Base-by-base conservation (phyloP, 2,888 invertebrate genomes). In the Imbricaverruca yamaguchii region DNA sequence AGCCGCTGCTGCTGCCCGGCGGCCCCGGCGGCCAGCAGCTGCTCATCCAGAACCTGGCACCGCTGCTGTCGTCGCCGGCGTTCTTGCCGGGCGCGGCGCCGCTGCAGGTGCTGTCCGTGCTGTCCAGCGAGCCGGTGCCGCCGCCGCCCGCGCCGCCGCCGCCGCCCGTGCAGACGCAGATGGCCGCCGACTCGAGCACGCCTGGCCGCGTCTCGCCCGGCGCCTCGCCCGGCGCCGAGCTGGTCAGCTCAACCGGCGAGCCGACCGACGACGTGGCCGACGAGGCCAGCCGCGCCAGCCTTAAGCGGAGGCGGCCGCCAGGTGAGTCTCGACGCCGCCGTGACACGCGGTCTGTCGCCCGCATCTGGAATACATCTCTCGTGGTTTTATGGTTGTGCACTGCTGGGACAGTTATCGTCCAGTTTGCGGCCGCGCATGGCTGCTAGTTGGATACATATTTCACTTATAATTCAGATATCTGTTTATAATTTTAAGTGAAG, bases 81-180 rank as follows among this genome's bases (percentile, higher is more conserved):
- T 12, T 92, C 92, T 0, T 92, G 91, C 86, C 83, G 56, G 82
- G 56, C 69, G 63, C 91, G 6, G 92, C 92, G 7, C 91, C 93
- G 89, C 89, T 93, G 85, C 93, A 93, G 87, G 92, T 93, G 1
- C 87, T 93, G 80, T 93, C 93, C 82, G 91, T 93, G 1, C 93
- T 74, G 21, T 10, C 53, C 55, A 8, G 92, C 92, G 15, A 59
- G 59, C 93, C 93, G 59, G 82, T 81, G 78, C 91, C 92, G 0
- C n/a, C n/a, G n/a, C 91, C 93, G 81, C 92, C 93, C 0, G 9
- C 55, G 53, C 15, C 69, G 9, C 69, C 69, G 39, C 7, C 53
- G 39, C 21, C 18, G 55, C 9, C 53, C 21, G 55, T 39, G 55
- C 74, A 74, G 74, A 74, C 74, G 53, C 8, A 8, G 9, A 65